Percentiles rank a stretch among this genome's conserved stretches.
Evolutionary conservation across 2,888 invertebrate genomes (phyloP).

Genomic region (Micoletzkya japonica): DNA sequence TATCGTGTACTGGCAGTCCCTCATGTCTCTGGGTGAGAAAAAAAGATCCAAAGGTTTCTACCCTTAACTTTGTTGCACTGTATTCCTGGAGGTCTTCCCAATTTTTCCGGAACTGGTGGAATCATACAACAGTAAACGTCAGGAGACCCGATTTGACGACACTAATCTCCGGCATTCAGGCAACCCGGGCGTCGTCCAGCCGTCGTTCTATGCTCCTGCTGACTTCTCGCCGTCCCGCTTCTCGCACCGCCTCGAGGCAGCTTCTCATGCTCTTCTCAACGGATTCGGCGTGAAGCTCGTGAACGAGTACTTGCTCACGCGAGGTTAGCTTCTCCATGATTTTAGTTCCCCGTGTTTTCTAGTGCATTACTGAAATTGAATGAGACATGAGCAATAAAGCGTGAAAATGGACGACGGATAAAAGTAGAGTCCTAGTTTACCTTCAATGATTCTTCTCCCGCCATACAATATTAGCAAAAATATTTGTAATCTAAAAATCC

Average conservation of each 20-base stretch:
- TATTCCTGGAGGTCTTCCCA: too few relatives aligned
- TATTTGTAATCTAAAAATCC: too few relatives aligned
- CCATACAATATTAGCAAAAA: too few relatives aligned
- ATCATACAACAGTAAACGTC: too few relatives aligned
- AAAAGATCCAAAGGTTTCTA: too few relatives aligned
- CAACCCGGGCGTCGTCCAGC: neutral
- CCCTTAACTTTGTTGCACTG: too few relatives aligned
- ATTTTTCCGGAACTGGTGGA: too few relatives aligned
- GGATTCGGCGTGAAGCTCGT: constrained; percentile 17
- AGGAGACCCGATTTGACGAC: neutral
- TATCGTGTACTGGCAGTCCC: constrained; percentile 4
- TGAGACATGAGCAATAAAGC: neutral
- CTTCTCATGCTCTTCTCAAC: neutral
- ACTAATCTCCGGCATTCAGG: neutral
- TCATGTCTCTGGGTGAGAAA: constrained; percentile 15
- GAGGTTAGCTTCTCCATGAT: neutral
- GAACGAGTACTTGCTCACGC: constrained; percentile 11
- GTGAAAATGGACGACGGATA: neutral
- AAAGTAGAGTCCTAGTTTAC: too few relatives aligned
- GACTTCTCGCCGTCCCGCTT: neutral
- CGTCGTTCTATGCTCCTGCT: constrained; percentile 3
- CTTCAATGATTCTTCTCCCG: too few relatives aligned
- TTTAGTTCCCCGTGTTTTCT: neutral
- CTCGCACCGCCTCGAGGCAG: constrained; percentile 3
- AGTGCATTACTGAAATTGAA: too few relatives aligned